These are phyloP conservation scores for Trogon surrucura DNA, from an alignment of 2,113 vertebrate genomes.

Conservation along the genomic window DNA sequence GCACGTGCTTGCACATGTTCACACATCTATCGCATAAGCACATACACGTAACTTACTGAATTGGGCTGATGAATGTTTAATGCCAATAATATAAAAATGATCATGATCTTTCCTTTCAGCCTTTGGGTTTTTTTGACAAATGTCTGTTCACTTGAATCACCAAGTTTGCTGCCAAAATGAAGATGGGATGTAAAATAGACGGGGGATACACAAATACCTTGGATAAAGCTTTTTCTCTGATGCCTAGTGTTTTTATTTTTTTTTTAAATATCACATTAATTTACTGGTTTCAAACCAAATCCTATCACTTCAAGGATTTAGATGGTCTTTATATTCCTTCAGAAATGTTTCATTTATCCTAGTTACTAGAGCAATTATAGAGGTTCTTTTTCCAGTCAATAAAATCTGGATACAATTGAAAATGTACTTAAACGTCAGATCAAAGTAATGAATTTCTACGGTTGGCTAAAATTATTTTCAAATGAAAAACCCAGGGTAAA, in stretches of 20 bases:
- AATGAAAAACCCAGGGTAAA: not conserved
- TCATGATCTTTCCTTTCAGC: not conserved
- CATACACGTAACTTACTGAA: not conserved
- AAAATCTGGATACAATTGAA: constrained; percentile 9
- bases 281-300: not conserved
- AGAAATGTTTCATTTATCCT: constrained; percentile 18
- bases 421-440: constrained; percentile 1
- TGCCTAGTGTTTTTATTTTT: not conserved
- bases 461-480: constrained; percentile 27
- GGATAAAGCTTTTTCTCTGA: not conserved
- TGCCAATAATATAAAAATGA: not conserved
- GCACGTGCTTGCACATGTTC: not conserved
- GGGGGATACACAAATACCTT: not conserved
- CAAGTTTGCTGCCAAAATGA: constrained; percentile 8
- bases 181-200: not conserved
- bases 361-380: not conserved
- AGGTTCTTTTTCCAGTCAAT: not conserved
- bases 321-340: not conserved
- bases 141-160: not conserved
- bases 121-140: not conserved
- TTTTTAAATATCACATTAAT: constrained; percentile 1
- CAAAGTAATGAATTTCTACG: constrained; percentile 25
- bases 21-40: not conserved
- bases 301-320: not conserved
- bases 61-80: not conserved